Evolutionary conservation across 2,113 vertebrate species (phyloP).

Genomic region (Coregonus clupeaformis): DNA sequence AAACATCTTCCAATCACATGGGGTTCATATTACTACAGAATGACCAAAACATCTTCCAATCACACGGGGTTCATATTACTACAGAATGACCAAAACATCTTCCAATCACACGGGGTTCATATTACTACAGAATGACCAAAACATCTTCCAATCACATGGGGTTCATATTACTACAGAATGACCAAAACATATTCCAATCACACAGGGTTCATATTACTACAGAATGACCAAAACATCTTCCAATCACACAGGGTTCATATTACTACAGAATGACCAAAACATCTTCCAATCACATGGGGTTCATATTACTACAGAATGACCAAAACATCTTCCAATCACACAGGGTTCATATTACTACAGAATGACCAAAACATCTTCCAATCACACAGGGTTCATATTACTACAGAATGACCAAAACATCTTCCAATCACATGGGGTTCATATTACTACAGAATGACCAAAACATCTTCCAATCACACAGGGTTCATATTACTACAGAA

Average conservation of each 20-base stretch:
- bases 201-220: not conserved
- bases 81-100: constrained; percentile 20
- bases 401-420: constrained; percentile 60
- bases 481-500: constrained; percentile 60
- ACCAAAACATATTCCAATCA: not conserved
- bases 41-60: no score
- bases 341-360: not conserved
- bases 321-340: not conserved
- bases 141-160: no score
- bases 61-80: constrained; percentile 53
- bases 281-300: not conserved
- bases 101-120: not conserved
- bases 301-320: constrained; percentile 49
- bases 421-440: not conserved
- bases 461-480: not conserved
- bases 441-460: no score
- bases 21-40: not conserved
- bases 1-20: not conserved
- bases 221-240: no score
- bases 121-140: no score
- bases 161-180: constrained; percentile 59
- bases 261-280: constrained; percentile 60
- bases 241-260: no score
- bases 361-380: not conserved
- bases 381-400: not conserved